Base-by-base conservation (phyloP, 2,113 vertebrate species). In the Vimba vimba region DNA sequence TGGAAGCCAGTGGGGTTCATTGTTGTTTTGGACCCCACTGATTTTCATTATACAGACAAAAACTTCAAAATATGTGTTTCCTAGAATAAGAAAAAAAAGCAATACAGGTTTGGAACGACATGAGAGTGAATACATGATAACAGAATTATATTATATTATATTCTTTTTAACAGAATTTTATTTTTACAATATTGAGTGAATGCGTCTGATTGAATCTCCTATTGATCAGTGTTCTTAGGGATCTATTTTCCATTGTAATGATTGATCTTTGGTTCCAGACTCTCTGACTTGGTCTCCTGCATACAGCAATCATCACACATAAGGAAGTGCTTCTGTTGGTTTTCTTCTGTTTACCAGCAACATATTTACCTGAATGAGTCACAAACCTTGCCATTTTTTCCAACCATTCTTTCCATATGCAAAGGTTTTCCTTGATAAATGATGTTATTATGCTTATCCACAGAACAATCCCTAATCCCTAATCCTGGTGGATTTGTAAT, bases 401-500 rank as follows among this genome's bases (percentile, higher is more conserved):
- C 19, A 19, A 7, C 21, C 52, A 64, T 27, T 60, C 19, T 60
- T 25, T 25, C 45, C 47, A 66, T 88, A 75, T 19, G 47, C 82
- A 83, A 85, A 86, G 89, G 85, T 64, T 47, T 57, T 74, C n/a
- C 36, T 23, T 86, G 86, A 74, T 85, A 85, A 88, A 89, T 87
- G 45, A 88, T 90, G 88, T 85, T 89, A 84, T 91, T 90, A 86
- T 91, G 33, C 87, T 92, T 92, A 93, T 92, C 92, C 89, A 90
- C 88, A 88, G 76, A 89, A 82, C 91, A 91, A 93, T 94, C 27
- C 27, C 27, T 27, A 27, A 27, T 27, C 33, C 15, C 88, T 87
- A 94, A 92, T 89, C 78, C 59, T 91, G 90, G 92, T 93, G 93
- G 94, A 91, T 91, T 76, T 91, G 92, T 92, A 93, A 94, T 93